Evolutionary conservation across 2,797 vertebrate genomes (phyloP), one percentile per base, ranked within the genome.

Genomic region (Rhodeus uyekii): DNA sequence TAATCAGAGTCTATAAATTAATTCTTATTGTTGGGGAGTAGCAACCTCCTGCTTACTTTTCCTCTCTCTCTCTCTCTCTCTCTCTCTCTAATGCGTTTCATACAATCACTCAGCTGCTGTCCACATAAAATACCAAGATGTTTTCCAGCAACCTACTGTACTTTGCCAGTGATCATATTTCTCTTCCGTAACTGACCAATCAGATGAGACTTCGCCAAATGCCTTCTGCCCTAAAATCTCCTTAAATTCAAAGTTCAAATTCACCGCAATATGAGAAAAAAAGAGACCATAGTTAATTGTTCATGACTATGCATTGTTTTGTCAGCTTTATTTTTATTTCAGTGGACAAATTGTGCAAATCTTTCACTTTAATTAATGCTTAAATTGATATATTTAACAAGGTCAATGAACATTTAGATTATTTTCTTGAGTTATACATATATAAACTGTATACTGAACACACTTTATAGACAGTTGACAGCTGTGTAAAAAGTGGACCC

Each of bases 1-100:
- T 63, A 81, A 73, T 83, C 50, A 78, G 67, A 67, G 78, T 58
- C 81, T 85, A 86, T 88, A 86, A 86, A 88, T 83, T 80, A 80
- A 85, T 77, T 79, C 78, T 85, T 88, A 83, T 82, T 84, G 82
- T 65, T 74, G 34, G 46, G 80, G 80, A 65, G 80, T 53, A 73
- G 29, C 69, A 46, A 64, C 18, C 55, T 83, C 60, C 67, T 48
- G 75, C 48, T 71, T 64, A 72, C 36, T 67, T 36, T 81, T 38
- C 29, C 38, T 69, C 16, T 38, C 68, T 27, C 60, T 78, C 63
- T 44, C 32, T 71, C 39, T 18, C 65, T 58, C 42, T 39, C 22
- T 67, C 27, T 27, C 8, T 39, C 14, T 2, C 32, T 63, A 63
- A 72, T 83, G 55, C 61, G 44, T 22, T 69, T 71, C 27, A 55